phyloP scores from a whole-genome alignment of 2,797 vertebrate species.

The Allobates femoralis region DNA sequence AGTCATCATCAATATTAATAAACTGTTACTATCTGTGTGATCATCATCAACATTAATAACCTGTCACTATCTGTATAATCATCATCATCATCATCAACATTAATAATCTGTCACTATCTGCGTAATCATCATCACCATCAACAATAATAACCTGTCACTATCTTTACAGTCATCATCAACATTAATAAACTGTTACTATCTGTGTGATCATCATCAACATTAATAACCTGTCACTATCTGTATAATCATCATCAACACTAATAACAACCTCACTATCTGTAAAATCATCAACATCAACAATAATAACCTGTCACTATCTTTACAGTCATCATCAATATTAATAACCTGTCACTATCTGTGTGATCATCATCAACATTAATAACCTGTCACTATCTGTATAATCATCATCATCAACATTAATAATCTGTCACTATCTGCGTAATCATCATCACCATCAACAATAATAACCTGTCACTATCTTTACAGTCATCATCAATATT shows the following conservation, averaged over 20 bases:
- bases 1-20: too few relatives aligned
- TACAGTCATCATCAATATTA: neutral
- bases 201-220: too few relatives aligned
- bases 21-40: too few relatives aligned
- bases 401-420: neutral
- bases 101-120: too few relatives aligned
- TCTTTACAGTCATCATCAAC: too few relatives aligned
- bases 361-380: neutral
- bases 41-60: too few relatives aligned
- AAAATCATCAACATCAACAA: neutral
- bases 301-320: neutral
- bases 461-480: neutral
- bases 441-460: neutral
- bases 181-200: too few relatives aligned
- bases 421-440: neutral
- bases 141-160: too few relatives aligned
- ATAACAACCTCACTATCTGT: neutral
- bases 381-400: neutral
- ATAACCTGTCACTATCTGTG: neutral
- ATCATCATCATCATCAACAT: too few relatives aligned
- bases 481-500: neutral
- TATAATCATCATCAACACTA: neutral
- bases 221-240: too few relatives aligned
- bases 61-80: too few relatives aligned
- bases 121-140: too few relatives aligned